Base-by-base conservation (phyloP, 2,888 invertebrate genomes). In the Caenorhabditis virilis region DNA sequence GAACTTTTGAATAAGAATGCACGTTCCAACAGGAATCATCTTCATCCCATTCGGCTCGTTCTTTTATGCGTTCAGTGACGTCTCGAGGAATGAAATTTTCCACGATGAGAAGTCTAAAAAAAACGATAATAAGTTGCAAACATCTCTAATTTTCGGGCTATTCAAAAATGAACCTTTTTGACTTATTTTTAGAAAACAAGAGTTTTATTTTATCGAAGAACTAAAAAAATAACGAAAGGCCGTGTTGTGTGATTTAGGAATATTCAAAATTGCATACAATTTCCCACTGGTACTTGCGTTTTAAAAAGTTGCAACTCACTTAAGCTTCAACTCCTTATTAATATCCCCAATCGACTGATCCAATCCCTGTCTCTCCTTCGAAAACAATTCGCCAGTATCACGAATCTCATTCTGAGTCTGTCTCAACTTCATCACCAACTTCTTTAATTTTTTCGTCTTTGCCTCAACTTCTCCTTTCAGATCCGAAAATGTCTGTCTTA, bases 381-480 rank as follows among this genome's bases (percentile, higher is more conserved):
- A 90, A 85, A 94, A 93, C 80, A 92, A 92, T 83, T 91, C 92
- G 59, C 90, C 89, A 51, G 90, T 88, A 82, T 92, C 92, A 67
- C 89, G 88, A 11, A 91, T 88, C 82, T 93, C 93, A 30, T 47
- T 33, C 15, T 22, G 35, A 9, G 56, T 65, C 49, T 69, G 62
- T 66, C 63, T 53, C 45, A 91, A 88, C 85, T 93, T 93, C 16
- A 89, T 88, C 82, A 92, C 90, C 82, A 95, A 77, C 59, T 94
- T 92, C 82, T 93, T 92, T 53, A 95, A 85, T 84, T 95, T 93
- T 79, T 91, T 91, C 23, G 94, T 91, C 85, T 97, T 98, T 57
- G 92, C 89, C 83, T 98, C 97, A 1, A 97, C 94, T 85, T 97
- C 95, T 84, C 95, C 95, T 83, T 95, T 93, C 56, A 98, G 86